Base-by-base conservation (phyloP, 2,113 vertebrate species). In the Percina caprodes region DNA sequence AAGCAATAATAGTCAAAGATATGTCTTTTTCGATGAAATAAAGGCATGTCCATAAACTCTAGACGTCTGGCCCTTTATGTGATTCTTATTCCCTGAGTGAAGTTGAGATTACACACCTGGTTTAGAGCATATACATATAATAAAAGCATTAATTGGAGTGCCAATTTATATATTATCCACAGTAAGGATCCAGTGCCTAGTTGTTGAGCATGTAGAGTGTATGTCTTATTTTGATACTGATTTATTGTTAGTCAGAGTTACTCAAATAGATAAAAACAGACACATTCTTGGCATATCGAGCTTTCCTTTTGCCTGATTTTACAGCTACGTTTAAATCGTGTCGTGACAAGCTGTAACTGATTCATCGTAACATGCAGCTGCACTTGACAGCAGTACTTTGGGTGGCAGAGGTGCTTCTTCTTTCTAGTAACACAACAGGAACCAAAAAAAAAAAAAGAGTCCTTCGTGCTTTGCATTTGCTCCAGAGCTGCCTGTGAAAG, bases 341-440 rank as follows among this genome's bases (percentile, higher is more conserved):
- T 46, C 4, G 1, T 45, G 33, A 74, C 75, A 74, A 55, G 67
- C 23, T 26, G 19, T 23, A 24, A 69, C 9, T 21, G 46, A 78
- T 75, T 77, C 80, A 74, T n/a, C 10, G 3, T 56, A 48, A 69
- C 56, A 72, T 21, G 78, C 61, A 67, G 73, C 54, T 69, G 13
- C 26, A 63, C 46, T 7, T 65, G 42, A 74, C 56, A 30, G 51
- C 35, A 26, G 49, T 33, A 69, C 0, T 63, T 39, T 21, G 30
- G 11, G 15, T 73, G 73, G 33, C 46, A 74, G 2, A 67, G 62
- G 19, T 30, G 21, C 42, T 69, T 24, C 16, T 54, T 78, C 24
- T 14, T 54, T 78, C 60, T 19, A 39, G 14, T 23, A 39, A 73
- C 13, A 52, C 5, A 80, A 33, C 10, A 2, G 26, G 8, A 58